Evolutionary conservation across 2,797 vertebrate genomes (phyloP).

Genomic region (Xenops minutus): DNA sequence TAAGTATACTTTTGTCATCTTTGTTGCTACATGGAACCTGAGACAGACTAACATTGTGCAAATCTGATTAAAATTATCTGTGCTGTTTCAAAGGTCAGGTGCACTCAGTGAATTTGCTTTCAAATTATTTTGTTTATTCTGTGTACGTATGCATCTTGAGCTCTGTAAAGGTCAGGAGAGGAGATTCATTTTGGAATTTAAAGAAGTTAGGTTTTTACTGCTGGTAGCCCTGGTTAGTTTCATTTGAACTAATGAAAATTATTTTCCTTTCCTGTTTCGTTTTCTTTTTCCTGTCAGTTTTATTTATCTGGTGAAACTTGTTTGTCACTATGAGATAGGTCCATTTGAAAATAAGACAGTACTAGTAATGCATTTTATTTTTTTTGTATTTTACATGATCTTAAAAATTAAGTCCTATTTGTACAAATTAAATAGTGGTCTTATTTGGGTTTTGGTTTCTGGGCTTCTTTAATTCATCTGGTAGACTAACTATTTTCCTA

Average conservation of each 20-base stretch:
- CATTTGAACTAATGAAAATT: not conserved
- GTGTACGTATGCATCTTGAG: conserved; percentile 71
- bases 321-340: not conserved
- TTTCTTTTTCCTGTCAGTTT: not conserved
- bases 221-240: conserved; percentile 39
- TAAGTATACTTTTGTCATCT: conserved; percentile 5
- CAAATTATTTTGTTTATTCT: conserved; percentile 83
- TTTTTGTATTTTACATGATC: not conserved
- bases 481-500: not conserved
- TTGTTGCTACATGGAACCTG: conserved; percentile 45
- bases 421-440: not conserved
- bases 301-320: not conserved
- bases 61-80: conserved; percentile 79
- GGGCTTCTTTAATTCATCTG: not conserved
- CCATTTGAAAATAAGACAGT: not conserved
- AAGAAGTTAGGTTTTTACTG: conserved; percentile 65
- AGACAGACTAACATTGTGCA: conserved; percentile 69
- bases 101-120: conserved; percentile 73
- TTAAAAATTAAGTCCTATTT: not conserved
- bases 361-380: not conserved
- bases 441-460: not conserved
- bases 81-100: conserved; percentile 77
- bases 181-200: conserved; percentile 71
- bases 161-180: conserved; percentile 76
- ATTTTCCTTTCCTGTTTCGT: not conserved